Percentiles rank a stretch among this genome's conserved stretches.
These are phyloP conservation scores for Phaethornis superciliosus DNA, from an alignment of 2,113 vertebrate genomes.

Conservation along the genomic window DNA sequence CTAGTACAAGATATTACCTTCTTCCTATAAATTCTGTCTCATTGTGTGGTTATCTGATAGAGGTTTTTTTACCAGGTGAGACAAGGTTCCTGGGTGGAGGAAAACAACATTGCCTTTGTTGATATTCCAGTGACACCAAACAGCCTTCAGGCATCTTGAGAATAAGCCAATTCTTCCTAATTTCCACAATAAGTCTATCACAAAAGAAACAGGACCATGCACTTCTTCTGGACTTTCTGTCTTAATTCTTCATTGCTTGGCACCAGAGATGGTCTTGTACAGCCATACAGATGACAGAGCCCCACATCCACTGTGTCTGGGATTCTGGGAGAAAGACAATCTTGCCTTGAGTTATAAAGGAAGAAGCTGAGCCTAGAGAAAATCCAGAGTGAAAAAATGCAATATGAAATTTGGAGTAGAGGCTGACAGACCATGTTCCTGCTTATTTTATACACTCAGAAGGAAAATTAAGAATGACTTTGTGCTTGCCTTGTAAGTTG, in stretches of 20 bases:
- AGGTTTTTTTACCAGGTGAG: neutral
- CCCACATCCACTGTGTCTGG: neutral
- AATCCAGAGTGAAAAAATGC: neutral
- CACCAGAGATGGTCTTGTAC: neutral
- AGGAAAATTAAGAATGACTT: neutral
- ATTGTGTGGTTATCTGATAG: neutral
- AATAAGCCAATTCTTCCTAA: neutral
- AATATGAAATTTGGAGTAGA: neutral
- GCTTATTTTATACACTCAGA: neutral
- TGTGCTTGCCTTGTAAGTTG: neutral
- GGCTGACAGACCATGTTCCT: neutral
- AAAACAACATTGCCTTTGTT: neutral
- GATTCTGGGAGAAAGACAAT: neutral
- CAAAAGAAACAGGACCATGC: neutral
- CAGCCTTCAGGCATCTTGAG: neutral
- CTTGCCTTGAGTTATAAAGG: neutral
- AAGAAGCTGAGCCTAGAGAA: neutral
- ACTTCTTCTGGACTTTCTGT: neutral
- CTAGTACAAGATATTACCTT: neutral
- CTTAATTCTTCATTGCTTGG: neutral
- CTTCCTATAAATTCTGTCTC: neutral
- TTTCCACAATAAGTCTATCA: neutral
- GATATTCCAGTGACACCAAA: neutral
- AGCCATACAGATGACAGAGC: neutral
- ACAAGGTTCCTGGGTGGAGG: neutral